phyloP scores from a whole-genome alignment of 2,113 vertebrate genomes.

The Rhea pennata region DNA sequence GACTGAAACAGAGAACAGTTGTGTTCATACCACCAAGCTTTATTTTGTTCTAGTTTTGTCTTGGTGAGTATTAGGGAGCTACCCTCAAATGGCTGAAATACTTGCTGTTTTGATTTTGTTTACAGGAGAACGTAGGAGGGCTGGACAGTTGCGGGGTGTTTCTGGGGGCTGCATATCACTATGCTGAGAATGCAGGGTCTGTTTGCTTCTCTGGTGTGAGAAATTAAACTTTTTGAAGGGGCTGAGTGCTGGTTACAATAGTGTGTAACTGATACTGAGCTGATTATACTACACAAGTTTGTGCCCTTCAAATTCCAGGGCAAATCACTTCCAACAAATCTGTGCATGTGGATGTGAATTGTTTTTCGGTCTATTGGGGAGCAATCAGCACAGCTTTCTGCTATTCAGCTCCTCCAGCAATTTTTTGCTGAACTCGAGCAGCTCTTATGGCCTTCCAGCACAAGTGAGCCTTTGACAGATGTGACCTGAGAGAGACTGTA shows the following conservation, averaged over 20 bases:
- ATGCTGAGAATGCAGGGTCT: neutral
- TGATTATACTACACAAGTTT: neutral
- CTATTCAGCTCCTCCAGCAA: neutral
- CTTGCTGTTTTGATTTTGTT: neutral
- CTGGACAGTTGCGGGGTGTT: neutral
- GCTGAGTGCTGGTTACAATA: neutral
- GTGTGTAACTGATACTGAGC: neutral
- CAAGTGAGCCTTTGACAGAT: neutral
- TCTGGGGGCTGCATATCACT: neutral
- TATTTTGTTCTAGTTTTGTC: neutral
- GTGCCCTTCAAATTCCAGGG: neutral
- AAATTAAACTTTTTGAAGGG: neutral
- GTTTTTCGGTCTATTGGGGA: neutral
- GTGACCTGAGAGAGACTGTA: neutral
- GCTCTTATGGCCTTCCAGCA: neutral
- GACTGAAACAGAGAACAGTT: neutral
- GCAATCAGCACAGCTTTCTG: neutral
- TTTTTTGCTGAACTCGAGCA: neutral
- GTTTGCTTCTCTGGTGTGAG: neutral
- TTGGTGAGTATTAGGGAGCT: neutral
- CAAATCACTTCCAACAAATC: neutral
- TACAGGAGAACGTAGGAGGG: neutral
- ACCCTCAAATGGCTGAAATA: neutral
- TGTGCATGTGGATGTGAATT: accelerated
- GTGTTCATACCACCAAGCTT: neutral